phyloP scores from a whole-genome alignment of 2,888 invertebrate species.

The Drosophila sordidapex region DNA sequence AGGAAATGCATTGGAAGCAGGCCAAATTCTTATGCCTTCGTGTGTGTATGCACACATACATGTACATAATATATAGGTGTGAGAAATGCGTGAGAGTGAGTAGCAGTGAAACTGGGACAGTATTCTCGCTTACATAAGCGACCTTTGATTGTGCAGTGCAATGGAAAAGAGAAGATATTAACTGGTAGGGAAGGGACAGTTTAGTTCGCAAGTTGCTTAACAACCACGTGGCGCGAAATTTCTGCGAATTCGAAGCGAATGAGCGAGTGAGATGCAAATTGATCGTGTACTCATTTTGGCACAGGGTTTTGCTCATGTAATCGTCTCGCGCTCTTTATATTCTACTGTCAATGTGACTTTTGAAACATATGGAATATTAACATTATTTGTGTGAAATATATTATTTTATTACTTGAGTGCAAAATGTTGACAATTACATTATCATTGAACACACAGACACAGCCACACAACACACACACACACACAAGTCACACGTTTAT shows the following conservation, averaged over 20 bases:
- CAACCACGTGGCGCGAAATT: slow-evolving; percentile 72
- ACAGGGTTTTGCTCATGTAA: slow-evolving; percentile 64
- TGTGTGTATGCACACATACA: not conserved
- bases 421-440: slow-evolving; percentile 5
- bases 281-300: slow-evolving; percentile 29
- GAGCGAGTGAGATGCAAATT: slow-evolving; percentile 25
- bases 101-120: slow-evolving; percentile 46
- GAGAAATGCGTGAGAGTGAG: slow-evolving; percentile 27
- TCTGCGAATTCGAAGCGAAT: slow-evolving; percentile 38
- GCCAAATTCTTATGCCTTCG: slow-evolving; percentile 52
- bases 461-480: slow-evolving; percentile 16
- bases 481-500: slow-evolving; percentile 64
- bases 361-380: not conserved
- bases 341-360: slow-evolving; percentile 63
- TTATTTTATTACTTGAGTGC: slow-evolving; percentile 35
- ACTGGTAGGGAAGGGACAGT: not conserved
- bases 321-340: slow-evolving; percentile 37
- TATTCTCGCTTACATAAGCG: slow-evolving; percentile 64
- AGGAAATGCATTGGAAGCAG: slow-evolving; percentile 68
- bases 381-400: slow-evolving; percentile 12
- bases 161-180: slow-evolving; percentile 17
- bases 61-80: not conserved
- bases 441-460: slow-evolving; percentile 22
- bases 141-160: slow-evolving; percentile 21
- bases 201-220: slow-evolving; percentile 44